Conservation (phyloP, 2,797 vertebrate genomes). For the Xiphorhynchus erythropygius region DNA sequence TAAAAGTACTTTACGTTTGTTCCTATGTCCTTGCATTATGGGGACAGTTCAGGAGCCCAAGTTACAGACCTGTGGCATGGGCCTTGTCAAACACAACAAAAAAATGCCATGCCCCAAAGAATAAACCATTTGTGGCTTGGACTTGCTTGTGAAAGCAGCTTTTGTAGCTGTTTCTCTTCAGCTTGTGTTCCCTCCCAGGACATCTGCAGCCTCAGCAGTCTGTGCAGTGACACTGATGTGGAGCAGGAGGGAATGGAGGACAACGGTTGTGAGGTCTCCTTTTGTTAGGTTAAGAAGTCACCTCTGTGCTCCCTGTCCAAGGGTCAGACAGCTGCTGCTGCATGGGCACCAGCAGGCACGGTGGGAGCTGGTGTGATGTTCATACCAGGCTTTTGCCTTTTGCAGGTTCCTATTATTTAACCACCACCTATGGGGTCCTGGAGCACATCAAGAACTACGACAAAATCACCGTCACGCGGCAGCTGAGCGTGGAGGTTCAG, state of each 20-base stretch:
- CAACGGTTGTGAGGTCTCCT: background rate
- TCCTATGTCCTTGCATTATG: background rate
- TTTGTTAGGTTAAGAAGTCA: background rate
- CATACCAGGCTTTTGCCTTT: background rate
- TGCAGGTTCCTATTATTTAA: constrained; percentile 94
- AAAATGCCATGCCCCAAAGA: background rate
- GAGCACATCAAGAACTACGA: constrained; percentile 95
- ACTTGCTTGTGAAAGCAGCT: background rate
- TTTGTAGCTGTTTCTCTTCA: background rate
- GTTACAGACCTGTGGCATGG: background rate
- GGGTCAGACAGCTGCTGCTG: background rate
- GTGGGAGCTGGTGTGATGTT: background rate
- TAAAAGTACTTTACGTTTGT: background rate
- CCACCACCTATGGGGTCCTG: constrained; percentile 93
- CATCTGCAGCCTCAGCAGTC: background rate
- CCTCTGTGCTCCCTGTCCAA: background rate
- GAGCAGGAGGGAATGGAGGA: background rate
- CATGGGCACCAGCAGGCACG: background rate
- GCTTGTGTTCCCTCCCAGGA: background rate
- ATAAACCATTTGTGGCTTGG: background rate
- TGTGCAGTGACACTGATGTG: background rate
- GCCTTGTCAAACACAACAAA: background rate
- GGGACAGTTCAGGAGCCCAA: background rate
- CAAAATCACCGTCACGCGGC: constrained; percentile 88
- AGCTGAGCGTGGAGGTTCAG: constrained; percentile 93